Conservation (phyloP, 2,113 vertebrate genomes). For the Pollachius pollachius region DNA sequence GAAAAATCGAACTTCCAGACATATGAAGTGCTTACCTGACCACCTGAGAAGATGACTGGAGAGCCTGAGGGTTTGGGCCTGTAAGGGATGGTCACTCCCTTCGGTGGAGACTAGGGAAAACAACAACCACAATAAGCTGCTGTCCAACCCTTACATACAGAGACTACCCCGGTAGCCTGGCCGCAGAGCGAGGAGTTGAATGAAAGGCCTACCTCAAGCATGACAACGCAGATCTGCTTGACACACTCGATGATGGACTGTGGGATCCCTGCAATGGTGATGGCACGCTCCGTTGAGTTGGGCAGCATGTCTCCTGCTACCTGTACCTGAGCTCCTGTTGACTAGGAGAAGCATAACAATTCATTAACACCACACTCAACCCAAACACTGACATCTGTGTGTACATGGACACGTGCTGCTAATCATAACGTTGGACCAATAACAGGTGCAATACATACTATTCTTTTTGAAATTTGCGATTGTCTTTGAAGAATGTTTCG, state of each 20-base stretch:
- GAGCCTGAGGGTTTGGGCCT: constrained; percentile 98
- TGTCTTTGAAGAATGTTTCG: too few species aligned
- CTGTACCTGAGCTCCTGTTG: constrained; percentile 98
- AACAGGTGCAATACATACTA: too few species aligned
- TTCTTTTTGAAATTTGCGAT: too few species aligned
- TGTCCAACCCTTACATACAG: too few species aligned
- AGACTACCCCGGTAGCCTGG: neutral
- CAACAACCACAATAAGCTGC: neutral
- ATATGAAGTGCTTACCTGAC: constrained; percentile 81
- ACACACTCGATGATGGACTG: constrained; percentile 98
- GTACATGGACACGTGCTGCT: too few species aligned
- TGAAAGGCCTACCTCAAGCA: constrained; percentile 86
- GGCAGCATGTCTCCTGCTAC: constrained; percentile 99
- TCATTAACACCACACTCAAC: neutral
- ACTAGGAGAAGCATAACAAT: constrained; percentile 66
- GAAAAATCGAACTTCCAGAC: too few species aligned
- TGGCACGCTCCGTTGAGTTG: constrained; percentile 97
- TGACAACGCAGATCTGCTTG: constrained; percentile 98
- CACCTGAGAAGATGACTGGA: constrained; percentile 98
- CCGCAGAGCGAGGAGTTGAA: neutral
- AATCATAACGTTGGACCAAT: too few species aligned
- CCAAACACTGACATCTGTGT: neutral
- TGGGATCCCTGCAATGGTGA: constrained; percentile 95
- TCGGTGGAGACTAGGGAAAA: constrained; percentile 88
- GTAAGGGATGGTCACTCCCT: constrained; percentile 98